Percentiles rank a stretch among this genome's conserved stretches.
These are phyloP conservation scores for Eupithecia subfuscata DNA, from an alignment of 2,888 invertebrate species.

Conservation along the genomic window DNA sequence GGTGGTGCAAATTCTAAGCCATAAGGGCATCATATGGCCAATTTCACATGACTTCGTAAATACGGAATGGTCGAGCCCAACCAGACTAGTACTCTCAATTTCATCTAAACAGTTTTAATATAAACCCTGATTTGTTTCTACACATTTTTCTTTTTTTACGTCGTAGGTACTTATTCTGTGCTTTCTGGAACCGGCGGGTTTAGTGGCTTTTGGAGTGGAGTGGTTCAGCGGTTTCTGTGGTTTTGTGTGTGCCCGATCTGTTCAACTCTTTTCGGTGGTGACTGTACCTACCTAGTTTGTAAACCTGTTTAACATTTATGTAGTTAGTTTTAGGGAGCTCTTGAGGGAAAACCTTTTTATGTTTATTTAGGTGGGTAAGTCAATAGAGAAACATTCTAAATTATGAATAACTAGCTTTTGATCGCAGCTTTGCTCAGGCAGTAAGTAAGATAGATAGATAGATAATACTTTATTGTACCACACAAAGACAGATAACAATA, in stretches of 20 bases:
- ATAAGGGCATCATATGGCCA: no score
- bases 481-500: no score
- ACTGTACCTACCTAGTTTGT: not conserved
- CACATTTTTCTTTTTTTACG: not conserved
- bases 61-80: no score
- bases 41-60: not conserved
- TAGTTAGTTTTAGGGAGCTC: not conserved
- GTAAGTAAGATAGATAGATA: no score
- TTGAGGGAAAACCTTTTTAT: not conserved
- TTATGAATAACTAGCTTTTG: not conserved
- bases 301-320: not conserved
- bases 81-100: no score
- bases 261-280: not conserved
- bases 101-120: no score
- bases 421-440: not conserved
- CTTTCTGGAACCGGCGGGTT: not conserved
- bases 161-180: not conserved
- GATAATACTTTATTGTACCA: no score
- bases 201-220: not conserved
- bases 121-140: not conserved
- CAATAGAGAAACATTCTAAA: not conserved
- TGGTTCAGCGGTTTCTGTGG: not conserved
- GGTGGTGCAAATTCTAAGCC: no score
- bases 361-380: constrained; percentile 1
- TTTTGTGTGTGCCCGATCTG: not conserved